These are phyloP conservation scores for Caradrina kadenii DNA, from an alignment of 2,888 invertebrate genomes.

Conservation along the genomic window DNA sequence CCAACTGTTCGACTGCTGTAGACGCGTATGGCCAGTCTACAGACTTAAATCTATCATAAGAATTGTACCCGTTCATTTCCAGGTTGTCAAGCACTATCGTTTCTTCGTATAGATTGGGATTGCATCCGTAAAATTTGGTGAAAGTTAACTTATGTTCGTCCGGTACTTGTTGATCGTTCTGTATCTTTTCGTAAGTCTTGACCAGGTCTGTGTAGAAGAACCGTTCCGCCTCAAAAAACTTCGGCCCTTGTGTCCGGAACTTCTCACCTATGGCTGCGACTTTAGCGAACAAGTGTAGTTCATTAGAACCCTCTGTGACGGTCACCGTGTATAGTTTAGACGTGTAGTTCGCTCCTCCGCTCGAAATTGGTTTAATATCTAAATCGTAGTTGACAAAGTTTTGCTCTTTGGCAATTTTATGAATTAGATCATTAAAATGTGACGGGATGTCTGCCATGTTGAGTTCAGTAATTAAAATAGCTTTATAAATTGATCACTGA, in stretches of 20 bases:
- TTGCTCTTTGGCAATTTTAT: constrained; percentile 60
- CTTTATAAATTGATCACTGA: background rate
- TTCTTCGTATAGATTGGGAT: constrained; percentile 66
- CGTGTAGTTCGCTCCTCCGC: constrained; percentile 73
- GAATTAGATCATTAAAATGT: constrained; percentile 42
- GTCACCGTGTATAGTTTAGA: constrained; percentile 64
- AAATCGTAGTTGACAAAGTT: constrained; percentile 57
- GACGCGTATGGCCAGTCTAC: constrained; percentile 79
- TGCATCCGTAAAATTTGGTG: constrained; percentile 74
- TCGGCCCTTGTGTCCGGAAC: constrained; percentile 62
- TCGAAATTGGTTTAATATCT: constrained; percentile 59
- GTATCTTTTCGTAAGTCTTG: constrained; percentile 67
- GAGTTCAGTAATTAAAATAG: background rate
- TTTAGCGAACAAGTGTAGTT: constrained; percentile 74
- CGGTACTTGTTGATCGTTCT: constrained; percentile 67
- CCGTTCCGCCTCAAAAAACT: constrained; percentile 72
- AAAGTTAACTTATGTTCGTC: constrained; percentile 69
- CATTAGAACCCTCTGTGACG: constrained; percentile 52
- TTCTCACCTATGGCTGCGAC: constrained; percentile 72
- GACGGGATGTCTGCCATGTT: constrained; percentile 36
- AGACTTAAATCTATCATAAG: constrained; percentile 72
- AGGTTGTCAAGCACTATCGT: constrained; percentile 80
- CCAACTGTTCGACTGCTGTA: constrained; percentile 72
- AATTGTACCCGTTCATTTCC: constrained; percentile 68
- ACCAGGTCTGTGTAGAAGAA: constrained; percentile 72